Percentiles rank a stretch among this genome's conserved stretches.
These are phyloP conservation scores for Caenorhabditis drosophilae DNA, from an alignment of 2,888 invertebrate genomes.

Conservation along the genomic window DNA sequence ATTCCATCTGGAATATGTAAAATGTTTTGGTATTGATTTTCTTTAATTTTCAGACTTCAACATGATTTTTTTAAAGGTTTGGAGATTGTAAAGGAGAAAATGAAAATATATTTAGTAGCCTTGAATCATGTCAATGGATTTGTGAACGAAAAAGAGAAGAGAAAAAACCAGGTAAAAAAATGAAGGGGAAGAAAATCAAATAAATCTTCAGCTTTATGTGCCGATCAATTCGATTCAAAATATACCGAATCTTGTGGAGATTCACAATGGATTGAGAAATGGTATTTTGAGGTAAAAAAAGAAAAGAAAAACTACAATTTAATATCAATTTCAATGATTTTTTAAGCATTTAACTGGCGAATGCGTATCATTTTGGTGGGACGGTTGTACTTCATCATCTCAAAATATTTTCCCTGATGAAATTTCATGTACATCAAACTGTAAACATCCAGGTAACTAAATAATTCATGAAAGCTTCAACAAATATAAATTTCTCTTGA, in stretches of 20 bases:
- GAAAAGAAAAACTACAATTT: background rate
- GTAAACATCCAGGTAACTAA: conserved; percentile 49
- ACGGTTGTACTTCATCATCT: conserved; percentile 57
- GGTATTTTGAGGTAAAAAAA: conserved; percentile 50
- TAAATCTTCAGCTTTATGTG: conserved; percentile 47
- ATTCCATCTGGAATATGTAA: conserved; percentile 47
- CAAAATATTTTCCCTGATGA: conserved; percentile 62
- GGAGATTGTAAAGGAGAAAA: conserved; percentile 61
- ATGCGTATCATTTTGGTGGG: conserved; percentile 63
- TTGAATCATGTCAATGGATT: conserved; percentile 65
- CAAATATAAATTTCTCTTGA: no score
- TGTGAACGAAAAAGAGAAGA: conserved; percentile 58
- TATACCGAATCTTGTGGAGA: conserved; percentile 60
- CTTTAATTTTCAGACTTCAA: no score
- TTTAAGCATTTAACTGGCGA: conserved; percentile 55
- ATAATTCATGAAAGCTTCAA: no score
- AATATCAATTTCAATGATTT: background rate
- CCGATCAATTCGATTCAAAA: conserved; percentile 58
- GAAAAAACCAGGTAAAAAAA: conserved; percentile 47
- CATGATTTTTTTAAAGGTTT: conserved; percentile 38
- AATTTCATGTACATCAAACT: conserved; percentile 43
- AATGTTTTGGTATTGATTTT: conserved; percentile 61
- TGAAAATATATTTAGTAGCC: conserved; percentile 61
- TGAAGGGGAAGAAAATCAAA: background rate
- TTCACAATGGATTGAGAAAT: conserved; percentile 59